phyloP scores from a whole-genome alignment of 2,888 invertebrate genomes.

The Hybos culiciformis region DNA sequence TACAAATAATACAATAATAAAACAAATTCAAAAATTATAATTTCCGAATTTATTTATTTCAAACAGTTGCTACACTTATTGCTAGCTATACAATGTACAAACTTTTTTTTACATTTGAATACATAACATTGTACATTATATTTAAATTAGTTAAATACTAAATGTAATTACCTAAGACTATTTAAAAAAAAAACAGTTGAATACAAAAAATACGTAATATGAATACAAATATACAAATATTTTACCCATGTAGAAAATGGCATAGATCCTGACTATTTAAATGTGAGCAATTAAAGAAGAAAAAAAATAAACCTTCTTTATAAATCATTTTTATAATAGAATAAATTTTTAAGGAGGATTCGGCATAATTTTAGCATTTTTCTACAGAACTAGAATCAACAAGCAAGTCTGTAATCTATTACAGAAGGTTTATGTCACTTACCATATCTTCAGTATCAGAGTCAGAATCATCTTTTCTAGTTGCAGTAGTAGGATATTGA shows the following conservation, averaged over 20 bases:
- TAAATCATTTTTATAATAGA: not conserved
- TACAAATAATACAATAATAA: no score
- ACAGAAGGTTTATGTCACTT: constrained; percentile 29
- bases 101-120: no score
- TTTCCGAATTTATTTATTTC: no score
- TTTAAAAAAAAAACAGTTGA: no score
- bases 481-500: not conserved
- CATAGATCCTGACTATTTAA: constrained; percentile 51
- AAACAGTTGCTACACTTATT: no score
- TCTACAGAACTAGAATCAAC: not conserved
- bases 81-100: no score
- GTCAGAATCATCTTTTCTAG: constrained; percentile 38
- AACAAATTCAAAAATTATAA: no score
- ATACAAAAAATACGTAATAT: no score
- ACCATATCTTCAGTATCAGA: constrained; percentile 61
- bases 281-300: constrained; percentile 41
- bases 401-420: no score
- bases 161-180: no score
- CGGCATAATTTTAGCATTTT: not conserved
- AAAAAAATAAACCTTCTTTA: constrained; percentile 17
- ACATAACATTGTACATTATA: no score
- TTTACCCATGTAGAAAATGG: constrained; percentile 59
- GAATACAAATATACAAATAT: not conserved
- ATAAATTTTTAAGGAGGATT: not conserved
- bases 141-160: no score